Evolutionary conservation across 1,140 invertebrate species (phyloP), one percentile per base, ranked within the genome.

Genomic region (Palaemon carinicauda): DNA sequence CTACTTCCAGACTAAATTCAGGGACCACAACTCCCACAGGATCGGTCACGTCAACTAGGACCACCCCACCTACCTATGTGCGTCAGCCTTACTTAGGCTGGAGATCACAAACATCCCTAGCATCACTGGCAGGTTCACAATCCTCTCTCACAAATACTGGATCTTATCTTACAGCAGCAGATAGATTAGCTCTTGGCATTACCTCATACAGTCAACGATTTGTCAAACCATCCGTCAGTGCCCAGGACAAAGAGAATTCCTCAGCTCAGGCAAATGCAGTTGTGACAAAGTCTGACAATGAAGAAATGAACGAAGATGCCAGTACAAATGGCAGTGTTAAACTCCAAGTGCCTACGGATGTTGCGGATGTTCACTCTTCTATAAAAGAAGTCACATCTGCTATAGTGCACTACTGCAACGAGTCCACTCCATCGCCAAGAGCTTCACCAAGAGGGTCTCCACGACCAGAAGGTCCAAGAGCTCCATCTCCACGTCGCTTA

Each of bases 331-430:
- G 77, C 21, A 78, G 50, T 52, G 31, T 82, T 31, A 60, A 75
- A 41, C 14, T 71, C 33, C 41, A 65, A 56, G 52, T 69, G 5
- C 69, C 85, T 27, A 71, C 75, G 31, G 56, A 79, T 24, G 86
- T 74, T 50, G 71, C 82, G 19, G 89, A 90, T 60, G 96, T 97
- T 89, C 95, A 96, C 90, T 95, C 95, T 87, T 97, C 96, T 81
- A 97, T 97, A 91, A 97, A 96, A 91, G 96, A 97, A 92, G 96
- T 97, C 51, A 97, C 96, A 52, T 97, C 96, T 88, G 96, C 96
- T n/a, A 97, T 97, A 89, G 96, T 97, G 65, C 96, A 97, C 91
- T 97, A 97, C 92, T 96, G 88, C 51, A 89, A 86, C 24, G 80
- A 89, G 50, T 80, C 82, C n/a, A 78, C 60, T 15, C 82, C 87